These are phyloP conservation scores for Rhinogobius similis DNA, from an alignment of 2,113 vertebrate species.

Conservation along the genomic window DNA sequence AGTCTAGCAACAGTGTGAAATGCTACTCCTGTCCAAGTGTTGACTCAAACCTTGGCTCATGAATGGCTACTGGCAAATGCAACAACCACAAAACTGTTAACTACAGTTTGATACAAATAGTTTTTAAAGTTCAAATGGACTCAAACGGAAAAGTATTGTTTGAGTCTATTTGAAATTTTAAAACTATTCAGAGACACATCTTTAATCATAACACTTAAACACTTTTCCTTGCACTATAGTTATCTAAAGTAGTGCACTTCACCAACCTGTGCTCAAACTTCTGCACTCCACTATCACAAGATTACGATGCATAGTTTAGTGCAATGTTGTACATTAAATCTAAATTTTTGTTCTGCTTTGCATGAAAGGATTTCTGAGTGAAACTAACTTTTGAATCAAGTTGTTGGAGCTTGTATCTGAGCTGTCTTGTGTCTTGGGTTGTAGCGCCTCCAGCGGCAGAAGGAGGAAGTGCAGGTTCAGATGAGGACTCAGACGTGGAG, in stretches of 20 bases:
- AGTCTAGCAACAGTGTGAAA: slow-evolving; percentile 67
- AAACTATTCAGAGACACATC: background rate
- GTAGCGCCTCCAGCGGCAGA: slow-evolving; percentile 44
- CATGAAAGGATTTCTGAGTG: slow-evolving; percentile 44
- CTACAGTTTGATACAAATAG: background rate
- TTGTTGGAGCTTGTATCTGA: background rate
- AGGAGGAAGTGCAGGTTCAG: background rate
- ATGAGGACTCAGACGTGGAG: slow-evolving; percentile 75
- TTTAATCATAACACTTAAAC: background rate
- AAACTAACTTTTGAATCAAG: slow-evolving; percentile 46
- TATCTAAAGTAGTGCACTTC: background rate
- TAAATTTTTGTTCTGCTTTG: slow-evolving; percentile 56
- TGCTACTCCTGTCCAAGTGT: slow-evolving; percentile 32
- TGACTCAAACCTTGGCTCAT: slow-evolving; percentile 18
- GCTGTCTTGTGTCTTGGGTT: slow-evolving; percentile 12
- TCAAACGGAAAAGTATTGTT: too few relatives aligned
- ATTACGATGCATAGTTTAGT: background rate
- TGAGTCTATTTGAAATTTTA: too few relatives aligned
- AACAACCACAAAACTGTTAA: background rate
- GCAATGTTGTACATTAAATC: slow-evolving; percentile 22
- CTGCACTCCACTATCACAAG: background rate
- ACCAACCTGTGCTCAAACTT: too few relatives aligned
- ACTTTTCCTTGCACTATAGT: background rate
- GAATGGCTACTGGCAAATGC: slow-evolving; percentile 23
- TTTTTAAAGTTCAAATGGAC: too few relatives aligned